Base-by-base conservation (phyloP, 2,888 invertebrate genomes). In the Fissipunctia ypsillon region DNA sequence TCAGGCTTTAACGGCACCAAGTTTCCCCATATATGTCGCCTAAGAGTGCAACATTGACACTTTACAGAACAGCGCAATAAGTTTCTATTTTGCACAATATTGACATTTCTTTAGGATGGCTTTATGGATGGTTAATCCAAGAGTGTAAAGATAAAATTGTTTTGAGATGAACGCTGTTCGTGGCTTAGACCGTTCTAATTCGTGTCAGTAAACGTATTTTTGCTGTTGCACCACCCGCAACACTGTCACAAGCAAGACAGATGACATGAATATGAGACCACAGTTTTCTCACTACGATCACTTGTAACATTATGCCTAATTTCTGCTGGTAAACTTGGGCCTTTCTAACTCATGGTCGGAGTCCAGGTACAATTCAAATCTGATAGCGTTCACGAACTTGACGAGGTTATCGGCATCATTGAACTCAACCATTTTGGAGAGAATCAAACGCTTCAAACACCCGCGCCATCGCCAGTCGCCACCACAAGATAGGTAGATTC, bases 121-220 rank as follows among this genome's bases (percentile, higher is more conserved):
- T 63, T 73, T 73, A 76, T 48, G 14, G 31, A 19, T 19, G 10
- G 38, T 25, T 80, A 45, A 76, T 60, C 75, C 25, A 48, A 41
- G 73, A 60, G 59, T 41, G 45, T 76, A 79, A 60, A 76, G 63
- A 80, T 80, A 74, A 61, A 43, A n/a, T 25, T 43, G 41, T 56
- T 79, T 57, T 35, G 43, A 57, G 50, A 63, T 48, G 31, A 68
- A 43, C 35, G 38, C 28, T 10, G 19, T n/a, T 43, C 5, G 5
- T 41, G 41, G 31, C 43, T 73, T 61, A 54, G 9, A 48, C 41
- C 3, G 35, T 61, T 57, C 50, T n/a, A 43, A n/a, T 28, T 43
- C n/a, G n/a, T 48, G 7, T 61, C 54, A 61, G 19, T 60, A 31
- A 71, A 52, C 3, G 6, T 73, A 43, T 57, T 35, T 73, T 35